Percentiles rank a stretch among this genome's conserved stretches.
Evolutionary conservation across 1,140 invertebrate genomes (phyloP).

Genomic region (Philaenus spumarius): DNA sequence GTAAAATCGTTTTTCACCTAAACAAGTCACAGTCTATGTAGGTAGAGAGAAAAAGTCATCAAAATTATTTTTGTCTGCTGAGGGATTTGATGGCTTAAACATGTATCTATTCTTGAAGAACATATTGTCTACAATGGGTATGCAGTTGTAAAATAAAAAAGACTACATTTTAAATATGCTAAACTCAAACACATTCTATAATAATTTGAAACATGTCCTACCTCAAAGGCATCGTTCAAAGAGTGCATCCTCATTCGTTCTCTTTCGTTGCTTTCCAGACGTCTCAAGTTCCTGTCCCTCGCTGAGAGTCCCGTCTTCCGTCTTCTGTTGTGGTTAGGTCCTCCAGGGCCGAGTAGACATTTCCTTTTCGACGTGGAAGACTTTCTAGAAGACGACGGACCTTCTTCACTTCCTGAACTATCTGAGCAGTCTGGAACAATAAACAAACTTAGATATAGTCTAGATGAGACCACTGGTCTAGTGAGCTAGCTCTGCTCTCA

Average conservation of each 20-base stretch:
- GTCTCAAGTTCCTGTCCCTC: conserved; percentile 71
- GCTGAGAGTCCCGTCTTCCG: conserved; percentile 56
- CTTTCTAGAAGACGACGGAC: not conserved
- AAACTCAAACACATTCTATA: no score
- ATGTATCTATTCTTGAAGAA: no score
- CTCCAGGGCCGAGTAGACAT: not conserved
- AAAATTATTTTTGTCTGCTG: no score
- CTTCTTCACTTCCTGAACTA: conserved; percentile 19
- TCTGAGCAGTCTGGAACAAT: conserved; percentile 16
- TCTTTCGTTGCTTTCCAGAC: conserved; percentile 85
- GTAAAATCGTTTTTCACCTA: no score
- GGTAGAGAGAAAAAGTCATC: no score
- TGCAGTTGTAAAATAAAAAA: no score
- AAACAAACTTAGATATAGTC: not conserved
- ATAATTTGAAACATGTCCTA: no score
- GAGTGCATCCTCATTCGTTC: conserved; percentile 91
- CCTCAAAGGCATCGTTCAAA: conserved; percentile 87
- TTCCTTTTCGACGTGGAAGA: conserved; percentile 9
- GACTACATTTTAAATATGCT: no score
- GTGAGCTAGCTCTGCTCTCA: not conserved
- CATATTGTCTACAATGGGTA: no score
- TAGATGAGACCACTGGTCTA: not conserved
- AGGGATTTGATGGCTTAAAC: no score
- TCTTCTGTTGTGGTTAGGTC: conserved; percentile 36
- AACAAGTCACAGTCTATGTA: no score